Evolutionary conservation across 2,113 vertebrate genomes (phyloP).

Genomic region (Halichoerus grypus): DNA sequence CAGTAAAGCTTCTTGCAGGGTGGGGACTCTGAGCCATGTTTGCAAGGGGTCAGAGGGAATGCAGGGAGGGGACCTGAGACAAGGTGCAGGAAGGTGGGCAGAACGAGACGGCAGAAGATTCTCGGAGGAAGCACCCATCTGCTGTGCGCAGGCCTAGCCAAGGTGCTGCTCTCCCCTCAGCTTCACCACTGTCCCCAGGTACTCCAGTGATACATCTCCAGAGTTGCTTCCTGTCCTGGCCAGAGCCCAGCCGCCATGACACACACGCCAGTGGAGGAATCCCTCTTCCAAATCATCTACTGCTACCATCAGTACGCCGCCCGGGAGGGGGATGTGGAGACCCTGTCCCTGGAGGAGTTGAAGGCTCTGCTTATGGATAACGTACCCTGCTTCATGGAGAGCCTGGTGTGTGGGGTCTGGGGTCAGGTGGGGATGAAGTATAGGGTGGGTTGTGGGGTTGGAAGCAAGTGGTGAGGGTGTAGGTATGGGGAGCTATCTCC

Average conservation of each 20-base stretch:
- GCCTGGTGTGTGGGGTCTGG: conserved; percentile 59
- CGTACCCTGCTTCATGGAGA: conserved; percentile 67
- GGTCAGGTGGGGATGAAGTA: neutral
- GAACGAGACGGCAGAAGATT: neutral
- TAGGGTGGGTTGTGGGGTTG: neutral
- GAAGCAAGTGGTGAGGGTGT: neutral
- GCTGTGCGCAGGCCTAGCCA: neutral
- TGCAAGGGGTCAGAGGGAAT: neutral
- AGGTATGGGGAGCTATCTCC: neutral
- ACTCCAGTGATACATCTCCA: neutral
- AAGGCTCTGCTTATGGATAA: conserved; percentile 80
- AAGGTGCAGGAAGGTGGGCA: neutral
- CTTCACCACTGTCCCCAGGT: neutral
- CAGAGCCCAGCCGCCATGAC: neutral
- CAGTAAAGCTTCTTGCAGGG: neutral
- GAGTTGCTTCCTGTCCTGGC: too few species aligned
- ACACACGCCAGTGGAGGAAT: conserved; percentile 62
- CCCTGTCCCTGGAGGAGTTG: conserved; percentile 82
- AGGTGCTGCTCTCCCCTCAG: neutral
- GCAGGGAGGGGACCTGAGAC: neutral
- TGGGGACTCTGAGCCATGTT: neutral
- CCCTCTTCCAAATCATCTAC: conserved; percentile 82
- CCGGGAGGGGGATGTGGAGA: conserved; percentile 82
- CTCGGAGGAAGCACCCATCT: neutral
- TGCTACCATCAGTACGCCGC: conserved; percentile 83